Percentiles rank a stretch among this genome's conserved stretches.
Conservation (phyloP, 1,140 invertebrate species). For the Aleiodes sp. region DNA sequence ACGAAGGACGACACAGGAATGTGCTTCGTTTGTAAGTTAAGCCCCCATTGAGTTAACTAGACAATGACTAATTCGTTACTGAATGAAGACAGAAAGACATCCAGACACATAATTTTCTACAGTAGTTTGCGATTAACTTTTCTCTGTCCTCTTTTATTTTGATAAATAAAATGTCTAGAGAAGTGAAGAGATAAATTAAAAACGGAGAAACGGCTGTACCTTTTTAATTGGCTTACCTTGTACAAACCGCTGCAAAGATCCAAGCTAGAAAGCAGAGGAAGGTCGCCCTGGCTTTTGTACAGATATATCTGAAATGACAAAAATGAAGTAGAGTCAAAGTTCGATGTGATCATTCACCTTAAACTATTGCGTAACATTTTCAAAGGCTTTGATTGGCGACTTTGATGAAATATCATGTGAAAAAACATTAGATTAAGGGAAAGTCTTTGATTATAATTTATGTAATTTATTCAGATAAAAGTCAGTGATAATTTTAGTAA, state of each 20-base stretch:
- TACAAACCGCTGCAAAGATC: conserved; percentile 84
- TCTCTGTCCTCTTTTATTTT: not conserved
- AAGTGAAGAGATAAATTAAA: conserved; percentile 17
- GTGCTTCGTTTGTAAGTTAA: not conserved
- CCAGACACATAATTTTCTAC: too few species aligned
- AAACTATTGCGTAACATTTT: too few species aligned
- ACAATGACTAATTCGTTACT: not conserved
- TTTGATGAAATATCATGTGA: too few species aligned
- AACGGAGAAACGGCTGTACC: not conserved
- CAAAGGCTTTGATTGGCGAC: too few species aligned
- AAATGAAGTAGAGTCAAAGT: not conserved
- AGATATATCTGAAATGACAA: conserved; percentile 73
- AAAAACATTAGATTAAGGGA: too few species aligned
- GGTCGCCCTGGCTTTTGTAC: conserved; percentile 86
- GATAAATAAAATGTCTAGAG: not conserved
- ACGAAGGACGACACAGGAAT: conserved; percentile 21
- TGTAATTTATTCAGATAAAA: too few species aligned
- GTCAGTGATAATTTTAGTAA: too few species aligned
- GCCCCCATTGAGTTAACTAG: not conserved
- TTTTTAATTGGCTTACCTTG: conserved; percentile 72
- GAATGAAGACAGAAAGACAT: not conserved
- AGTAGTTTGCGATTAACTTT: too few species aligned
- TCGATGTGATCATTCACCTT: not conserved
- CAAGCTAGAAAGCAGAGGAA: conserved; percentile 86
- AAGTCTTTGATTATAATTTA: too few species aligned